phyloP scores from a whole-genome alignment of 2,888 invertebrate genomes.

The Dynastes grantii region DNA sequence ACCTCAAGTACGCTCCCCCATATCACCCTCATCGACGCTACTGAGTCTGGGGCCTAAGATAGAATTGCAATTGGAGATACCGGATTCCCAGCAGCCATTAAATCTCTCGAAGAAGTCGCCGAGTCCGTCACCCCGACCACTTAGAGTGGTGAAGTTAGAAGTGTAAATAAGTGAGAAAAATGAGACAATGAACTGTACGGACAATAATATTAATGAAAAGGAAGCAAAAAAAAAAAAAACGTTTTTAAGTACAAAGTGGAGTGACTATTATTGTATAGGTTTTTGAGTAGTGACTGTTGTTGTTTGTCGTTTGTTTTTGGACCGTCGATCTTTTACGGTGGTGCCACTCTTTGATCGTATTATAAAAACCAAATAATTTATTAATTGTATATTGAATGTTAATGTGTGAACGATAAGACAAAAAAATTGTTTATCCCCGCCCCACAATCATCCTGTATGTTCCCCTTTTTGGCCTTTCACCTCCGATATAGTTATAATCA shows the following conservation, averaged over 20 bases:
- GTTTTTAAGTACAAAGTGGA: slow-evolving; percentile 54
- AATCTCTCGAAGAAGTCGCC: slow-evolving; percentile 92
- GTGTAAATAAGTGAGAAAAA: slow-evolving; percentile 62
- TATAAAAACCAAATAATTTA: slow-evolving; percentile 72
- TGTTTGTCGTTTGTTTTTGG: slow-evolving; percentile 46
- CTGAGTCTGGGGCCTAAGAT: slow-evolving; percentile 72
- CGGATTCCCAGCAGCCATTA: slow-evolving; percentile 86
- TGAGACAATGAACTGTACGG: slow-evolving; percentile 35
- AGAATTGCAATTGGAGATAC: slow-evolving; percentile 88
- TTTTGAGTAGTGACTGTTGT: slow-evolving; percentile 45
- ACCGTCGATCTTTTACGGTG: slow-evolving; percentile 60
- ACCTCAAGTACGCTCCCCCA: slow-evolving; percentile 66
- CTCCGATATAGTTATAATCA: slow-evolving; percentile 53
- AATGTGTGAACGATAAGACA: slow-evolving; percentile 58
- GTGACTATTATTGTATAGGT: slow-evolving; percentile 51
- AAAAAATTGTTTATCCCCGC: slow-evolving; percentile 39
- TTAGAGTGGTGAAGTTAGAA: slow-evolving; percentile 68
- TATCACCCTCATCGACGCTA: slow-evolving; percentile 68
- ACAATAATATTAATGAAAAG: slow-evolving; percentile 42
- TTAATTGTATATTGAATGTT: slow-evolving; percentile 65
- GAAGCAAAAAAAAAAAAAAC: slow-evolving; percentile 46
- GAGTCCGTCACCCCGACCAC: slow-evolving; percentile 81
- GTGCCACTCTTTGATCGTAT: slow-evolving; percentile 70
- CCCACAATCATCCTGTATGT: slow-evolving; percentile 51
- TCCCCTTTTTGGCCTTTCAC: slow-evolving; percentile 60